A percentile compares a stretch with the other conserved stretches of the same genome.
Conservation (phyloP, 2,888 invertebrate species). For the Blera fallax region DNA sequence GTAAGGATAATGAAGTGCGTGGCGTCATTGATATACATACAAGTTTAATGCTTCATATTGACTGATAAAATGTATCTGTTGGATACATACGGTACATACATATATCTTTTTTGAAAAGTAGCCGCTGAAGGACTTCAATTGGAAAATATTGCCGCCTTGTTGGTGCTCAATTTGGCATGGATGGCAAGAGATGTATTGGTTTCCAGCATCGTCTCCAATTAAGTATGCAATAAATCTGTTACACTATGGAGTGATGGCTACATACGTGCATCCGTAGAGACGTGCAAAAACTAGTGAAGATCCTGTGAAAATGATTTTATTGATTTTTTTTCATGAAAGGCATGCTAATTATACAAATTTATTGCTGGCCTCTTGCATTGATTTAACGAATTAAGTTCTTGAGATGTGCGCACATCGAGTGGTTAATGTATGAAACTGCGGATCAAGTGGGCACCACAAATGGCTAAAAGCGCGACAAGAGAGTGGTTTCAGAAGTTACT, state of each 20-base stretch:
- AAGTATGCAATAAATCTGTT: not conserved
- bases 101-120: not conserved
- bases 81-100: no score
- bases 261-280: not conserved
- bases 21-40: not conserved
- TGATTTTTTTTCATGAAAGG: not conserved
- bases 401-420: not conserved
- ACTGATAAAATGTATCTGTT: conserved; percentile 3
- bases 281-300: not conserved
- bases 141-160: not conserved
- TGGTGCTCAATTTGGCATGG: not conserved
- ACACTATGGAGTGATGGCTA: not conserved
- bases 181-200: not conserved
- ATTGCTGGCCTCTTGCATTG: not conserved
- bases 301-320: not conserved
- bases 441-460: not conserved
- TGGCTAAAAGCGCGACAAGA: no score
- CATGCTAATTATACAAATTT: not conserved
- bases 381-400: not conserved
- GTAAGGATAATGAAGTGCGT: conserved; percentile 14
- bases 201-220: not conserved
- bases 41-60: conserved; percentile 9
- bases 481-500: no score
- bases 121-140: not conserved
- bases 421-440: not conserved